Evolutionary conservation across 2,888 invertebrate genomes (phyloP).

Genomic region (Chrysodeixis includens): DNA sequence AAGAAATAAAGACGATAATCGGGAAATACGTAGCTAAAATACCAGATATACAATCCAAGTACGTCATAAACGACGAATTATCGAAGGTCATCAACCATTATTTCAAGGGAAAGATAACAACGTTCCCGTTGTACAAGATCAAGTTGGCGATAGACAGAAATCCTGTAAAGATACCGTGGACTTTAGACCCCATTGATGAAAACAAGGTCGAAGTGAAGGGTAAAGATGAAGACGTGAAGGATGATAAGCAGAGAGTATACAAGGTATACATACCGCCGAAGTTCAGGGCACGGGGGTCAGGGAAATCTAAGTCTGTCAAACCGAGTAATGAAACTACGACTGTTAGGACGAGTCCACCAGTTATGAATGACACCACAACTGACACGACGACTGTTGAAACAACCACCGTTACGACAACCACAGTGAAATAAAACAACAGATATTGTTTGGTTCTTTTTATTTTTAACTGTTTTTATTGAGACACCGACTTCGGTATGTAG

Average conservation of each 20-base stretch:
- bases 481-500: background rate
- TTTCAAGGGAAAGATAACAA: constrained; percentile 74
- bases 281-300: background rate
- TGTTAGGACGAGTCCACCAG: background rate
- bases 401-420: background rate
- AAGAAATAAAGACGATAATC: constrained; percentile 66
- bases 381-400: background rate
- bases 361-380: background rate
- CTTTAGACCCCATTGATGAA: constrained; percentile 38
- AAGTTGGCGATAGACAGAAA: constrained; percentile 77
- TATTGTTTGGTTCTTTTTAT: constrained; percentile 35
- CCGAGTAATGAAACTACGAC: constrained; percentile 11
- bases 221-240: background rate
- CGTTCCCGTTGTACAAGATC: constrained; percentile 78
- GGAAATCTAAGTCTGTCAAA: background rate
- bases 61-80: constrained; percentile 73
- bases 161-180: constrained; percentile 83
- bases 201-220: background rate
- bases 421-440: constrained; percentile 37
- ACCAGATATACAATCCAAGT: constrained; percentile 74
- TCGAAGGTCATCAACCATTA: constrained; percentile 72
- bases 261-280: background rate
- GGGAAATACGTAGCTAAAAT: constrained; percentile 71
- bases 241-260: constrained; percentile 12
- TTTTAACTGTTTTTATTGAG: constrained; percentile 19